phyloP scores from a whole-genome alignment of 2,113 vertebrate species.

The Urocynchramus pylzowi region DNA sequence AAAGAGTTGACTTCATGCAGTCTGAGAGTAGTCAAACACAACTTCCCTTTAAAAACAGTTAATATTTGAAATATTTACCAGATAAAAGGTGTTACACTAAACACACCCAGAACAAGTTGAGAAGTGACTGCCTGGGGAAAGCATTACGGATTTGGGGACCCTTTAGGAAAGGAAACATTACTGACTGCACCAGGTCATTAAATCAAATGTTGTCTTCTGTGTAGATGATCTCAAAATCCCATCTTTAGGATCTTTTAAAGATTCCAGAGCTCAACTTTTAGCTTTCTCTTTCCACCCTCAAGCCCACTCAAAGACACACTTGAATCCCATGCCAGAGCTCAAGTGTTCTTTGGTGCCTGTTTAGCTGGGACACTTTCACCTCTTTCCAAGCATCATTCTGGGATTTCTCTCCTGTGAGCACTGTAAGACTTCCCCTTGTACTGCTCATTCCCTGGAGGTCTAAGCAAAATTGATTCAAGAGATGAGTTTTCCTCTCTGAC shows the following conservation, averaged over 20 bases:
- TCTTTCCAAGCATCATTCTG: background rate
- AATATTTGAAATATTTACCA: background rate
- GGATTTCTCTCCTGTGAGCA: background rate
- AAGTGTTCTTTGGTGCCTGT: background rate
- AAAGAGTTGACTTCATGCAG: background rate
- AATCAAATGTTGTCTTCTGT: background rate
- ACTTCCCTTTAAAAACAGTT: background rate
- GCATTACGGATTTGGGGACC: background rate
- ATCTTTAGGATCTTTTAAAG: background rate
- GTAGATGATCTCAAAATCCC: background rate
- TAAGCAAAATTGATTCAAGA: background rate
- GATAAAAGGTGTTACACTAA: background rate
- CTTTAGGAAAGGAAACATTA: background rate
- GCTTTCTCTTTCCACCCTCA: background rate
- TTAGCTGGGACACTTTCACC: background rate
- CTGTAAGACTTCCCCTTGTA: background rate
- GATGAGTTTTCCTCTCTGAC: background rate
- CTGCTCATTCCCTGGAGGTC: background rate
- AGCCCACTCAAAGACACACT: background rate
- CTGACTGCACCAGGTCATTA: background rate
- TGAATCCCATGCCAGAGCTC: background rate
- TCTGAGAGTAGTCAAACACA: background rate
- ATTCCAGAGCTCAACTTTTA: background rate
- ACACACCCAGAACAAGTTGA: rapidly evolving
- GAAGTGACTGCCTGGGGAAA: background rate